These are phyloP conservation scores for Dipodomys ordii DNA, from an alignment of 2,113 vertebrate genomes.

Conservation along the genomic window DNA sequence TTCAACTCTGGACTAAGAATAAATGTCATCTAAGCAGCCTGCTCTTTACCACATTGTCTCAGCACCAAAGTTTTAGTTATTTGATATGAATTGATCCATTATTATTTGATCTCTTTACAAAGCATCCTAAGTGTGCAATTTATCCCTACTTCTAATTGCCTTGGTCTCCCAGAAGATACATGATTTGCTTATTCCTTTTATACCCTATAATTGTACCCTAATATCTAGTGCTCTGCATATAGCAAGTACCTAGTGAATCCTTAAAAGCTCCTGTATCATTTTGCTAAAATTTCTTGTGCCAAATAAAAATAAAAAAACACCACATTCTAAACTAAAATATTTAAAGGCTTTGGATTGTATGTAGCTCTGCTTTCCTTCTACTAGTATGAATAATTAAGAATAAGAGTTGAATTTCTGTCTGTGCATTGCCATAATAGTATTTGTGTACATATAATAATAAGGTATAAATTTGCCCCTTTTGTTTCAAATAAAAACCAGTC, in stretches of 20 bases:
- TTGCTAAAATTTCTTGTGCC: slow-evolving; percentile 20
- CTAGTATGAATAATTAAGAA: slow-evolving; percentile 52
- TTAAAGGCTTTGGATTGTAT: not conserved
- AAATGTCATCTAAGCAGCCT: not conserved
- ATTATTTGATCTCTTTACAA: not conserved
- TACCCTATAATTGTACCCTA: not conserved
- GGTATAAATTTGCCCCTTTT: slow-evolving; percentile 16
- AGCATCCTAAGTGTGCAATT: not conserved
- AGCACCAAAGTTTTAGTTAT: not conserved
- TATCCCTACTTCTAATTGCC: not conserved
- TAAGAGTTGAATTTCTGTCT: not conserved
- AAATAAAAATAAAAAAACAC: slow-evolving; percentile 2
- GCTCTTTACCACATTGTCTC: not conserved
- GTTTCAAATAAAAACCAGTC: not conserved
- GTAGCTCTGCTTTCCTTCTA: not conserved
- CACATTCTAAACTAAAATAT: slow-evolving; percentile 32
- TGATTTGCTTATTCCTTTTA: not conserved
- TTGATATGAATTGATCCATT: not conserved
- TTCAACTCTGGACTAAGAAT: not conserved
- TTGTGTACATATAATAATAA: not conserved
- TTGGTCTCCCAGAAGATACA: not conserved
- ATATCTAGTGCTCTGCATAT: not conserved
- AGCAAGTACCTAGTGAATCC: not conserved
- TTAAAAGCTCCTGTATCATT: not conserved
- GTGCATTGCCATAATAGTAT: not conserved